Conservation (phyloP, 2,797 vertebrate species). For the Huso huso region DNA sequence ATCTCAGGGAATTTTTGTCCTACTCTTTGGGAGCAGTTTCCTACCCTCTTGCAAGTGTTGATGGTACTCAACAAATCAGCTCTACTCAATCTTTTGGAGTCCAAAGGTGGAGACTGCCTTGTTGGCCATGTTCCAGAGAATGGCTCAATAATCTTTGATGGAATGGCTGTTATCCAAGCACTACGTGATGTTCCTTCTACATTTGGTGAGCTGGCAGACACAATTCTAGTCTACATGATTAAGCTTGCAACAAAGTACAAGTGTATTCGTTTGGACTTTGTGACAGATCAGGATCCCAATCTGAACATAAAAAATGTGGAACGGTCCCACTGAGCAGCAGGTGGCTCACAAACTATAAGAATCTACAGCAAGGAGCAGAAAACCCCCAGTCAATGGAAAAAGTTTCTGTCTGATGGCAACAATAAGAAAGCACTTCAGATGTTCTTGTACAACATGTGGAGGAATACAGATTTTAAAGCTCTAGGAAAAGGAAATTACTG, state of each 20-base stretch:
- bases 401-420: slow-evolving; percentile 28
- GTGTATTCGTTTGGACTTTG: slow-evolving; percentile 20
- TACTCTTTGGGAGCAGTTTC: slow-evolving; percentile 24
- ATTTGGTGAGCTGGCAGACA: slow-evolving; percentile 18
- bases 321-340: slow-evolving; percentile 13
- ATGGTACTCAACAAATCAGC: slow-evolving; percentile 20
- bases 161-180: slow-evolving; percentile 27
- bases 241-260: slow-evolving; percentile 26
- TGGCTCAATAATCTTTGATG: slow-evolving; percentile 28
- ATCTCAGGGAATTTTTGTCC: slow-evolving; percentile 20
- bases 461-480: slow-evolving; percentile 23
- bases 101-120: slow-evolving; percentile 19
- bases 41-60: slow-evolving; percentile 20
- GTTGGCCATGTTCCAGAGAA: slow-evolving; percentile 19
- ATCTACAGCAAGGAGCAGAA: slow-evolving; percentile 19
- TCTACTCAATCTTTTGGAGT: slow-evolving; percentile 15
- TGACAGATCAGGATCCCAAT: slow-evolving; percentile 17
- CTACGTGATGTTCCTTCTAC: slow-evolving; percentile 20
- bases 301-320: slow-evolving; percentile 21
- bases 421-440: slow-evolving; percentile 25
- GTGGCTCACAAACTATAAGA: slow-evolving; percentile 17
- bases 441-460: slow-evolving; percentile 20
- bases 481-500: slow-evolving; percentile 20
- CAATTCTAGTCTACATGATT: slow-evolving; percentile 22
- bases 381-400: slow-evolving; percentile 23